Percentiles rank a stretch among this genome's conserved stretches.
phyloP scores from a whole-genome alignment of 2,113 vertebrate species.

The Petrocephalus microphthalmus region DNA sequence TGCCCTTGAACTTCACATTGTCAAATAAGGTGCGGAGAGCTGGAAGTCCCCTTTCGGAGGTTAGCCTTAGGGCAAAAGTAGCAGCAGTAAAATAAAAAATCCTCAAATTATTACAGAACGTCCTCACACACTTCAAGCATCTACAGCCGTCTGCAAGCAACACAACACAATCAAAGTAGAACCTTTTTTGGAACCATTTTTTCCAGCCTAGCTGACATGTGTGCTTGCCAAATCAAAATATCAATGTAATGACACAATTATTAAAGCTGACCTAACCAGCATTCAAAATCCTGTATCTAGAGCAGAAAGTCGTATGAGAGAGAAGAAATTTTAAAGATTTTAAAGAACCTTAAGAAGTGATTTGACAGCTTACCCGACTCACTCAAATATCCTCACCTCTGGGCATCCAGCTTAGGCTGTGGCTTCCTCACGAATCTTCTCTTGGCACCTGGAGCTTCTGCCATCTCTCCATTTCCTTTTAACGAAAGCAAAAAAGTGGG shows the following conservation, averaged over 20 bases:
- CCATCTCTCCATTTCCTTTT: conserved; percentile 58
- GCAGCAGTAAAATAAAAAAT: neutral
- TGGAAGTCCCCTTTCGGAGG: conserved; percentile 83
- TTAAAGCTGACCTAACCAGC: neutral
- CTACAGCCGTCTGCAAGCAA: neutral
- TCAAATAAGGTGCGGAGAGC: conserved; percentile 80
- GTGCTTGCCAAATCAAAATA: neutral
- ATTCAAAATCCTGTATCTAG: neutral
- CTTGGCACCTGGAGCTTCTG: conserved; percentile 61
- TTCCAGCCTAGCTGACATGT: neutral
- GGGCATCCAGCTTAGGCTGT: conserved; percentile 80
- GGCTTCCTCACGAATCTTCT: conserved; percentile 71
- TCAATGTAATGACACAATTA: neutral
- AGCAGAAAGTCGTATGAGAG: neutral
- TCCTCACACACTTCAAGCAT: neutral
- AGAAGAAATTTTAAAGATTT: neutral
- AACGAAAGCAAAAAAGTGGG: neutral
- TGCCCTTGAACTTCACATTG: conserved; percentile 75
- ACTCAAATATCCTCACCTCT: conserved; percentile 57
- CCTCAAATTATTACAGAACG: neutral
- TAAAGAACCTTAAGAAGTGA: neutral
- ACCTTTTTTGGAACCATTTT: neutral
- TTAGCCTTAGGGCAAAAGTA: conserved; percentile 60
- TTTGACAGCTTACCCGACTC: neutral
- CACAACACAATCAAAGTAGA: neutral